Base-by-base conservation (phyloP, 2,888 invertebrate genomes). In the Caenorhabditis sinica region DNA sequence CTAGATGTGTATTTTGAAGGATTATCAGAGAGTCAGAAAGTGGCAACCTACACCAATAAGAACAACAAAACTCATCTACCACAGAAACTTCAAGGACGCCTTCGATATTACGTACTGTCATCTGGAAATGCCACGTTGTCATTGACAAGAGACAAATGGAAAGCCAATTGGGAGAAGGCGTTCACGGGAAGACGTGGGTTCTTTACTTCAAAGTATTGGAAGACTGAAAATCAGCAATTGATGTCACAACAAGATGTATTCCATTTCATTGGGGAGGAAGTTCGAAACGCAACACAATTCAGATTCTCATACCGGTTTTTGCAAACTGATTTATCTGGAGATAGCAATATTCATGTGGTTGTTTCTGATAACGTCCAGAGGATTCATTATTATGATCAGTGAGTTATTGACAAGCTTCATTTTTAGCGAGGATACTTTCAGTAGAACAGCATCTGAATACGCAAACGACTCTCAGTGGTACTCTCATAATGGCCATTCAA, bases 381-480 rank as follows among this genome's bases (percentile, higher is more conserved):
- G 13, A 77, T 77, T 30, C 77, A 71, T 36, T 77, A 77, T 25
- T 77, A 69, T 20, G 77, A 77, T 53, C 69, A 77, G 77, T 77
- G 25, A 40, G 71, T 77, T 61, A 20, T 49, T 66, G 20, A 30
- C 43, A 45, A 11, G 15, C 15, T 45, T 2, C 5, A 23, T 2
- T 9, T 43, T 63, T 43, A 17, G 2, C 9, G 33, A 6, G 33
- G 33, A n/a, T n/a, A n/a, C n/a, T 75, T 75, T 66, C 75, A 76
- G 76, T 28, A 68, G 76, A 25, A 76, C 61, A 9, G 23, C 69
- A 11, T n/a, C 23, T 17, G 77, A 77, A 53, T 63, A 61, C 30
- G 43, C 61, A 11, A 63, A 77, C 23, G 77, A 63, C 53, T 43
- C 69, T 17, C 13, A 77, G 30, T 77, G 77, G 77, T 36, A 58